phyloP scores from a whole-genome alignment of 2,113 vertebrate species.

The Nannospalax galili region DNA sequence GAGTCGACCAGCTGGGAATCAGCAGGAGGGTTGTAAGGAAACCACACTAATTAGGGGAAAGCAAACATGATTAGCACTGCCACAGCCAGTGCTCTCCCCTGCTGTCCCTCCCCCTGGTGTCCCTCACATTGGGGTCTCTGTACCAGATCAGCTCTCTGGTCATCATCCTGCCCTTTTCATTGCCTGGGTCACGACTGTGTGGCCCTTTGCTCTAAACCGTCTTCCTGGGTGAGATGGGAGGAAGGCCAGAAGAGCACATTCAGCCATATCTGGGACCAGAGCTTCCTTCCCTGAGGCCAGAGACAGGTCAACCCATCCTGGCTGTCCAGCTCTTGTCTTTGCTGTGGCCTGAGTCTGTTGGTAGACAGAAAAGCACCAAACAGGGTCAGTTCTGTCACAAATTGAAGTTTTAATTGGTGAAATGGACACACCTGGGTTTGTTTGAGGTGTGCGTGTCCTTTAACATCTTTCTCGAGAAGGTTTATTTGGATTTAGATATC shows the following conservation, averaged over 20 bases:
- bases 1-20: conserved; percentile 72
- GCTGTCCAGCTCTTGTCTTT: neutral
- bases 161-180: neutral
- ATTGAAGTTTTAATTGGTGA: conserved; percentile 56
- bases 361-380: neutral
- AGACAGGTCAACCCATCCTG: neutral
- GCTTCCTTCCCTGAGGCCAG: neutral
- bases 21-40: conserved; percentile 67
- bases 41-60: conserved; percentile 72
- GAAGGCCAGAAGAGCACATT: conserved; percentile 52
- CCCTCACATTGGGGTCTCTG: neutral
- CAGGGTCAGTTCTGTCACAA: neutral
- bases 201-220: conserved; percentile 60
- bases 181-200: conserved; percentile 51
- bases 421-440: neutral
- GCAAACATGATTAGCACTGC: conserved; percentile 63
- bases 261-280: conserved; percentile 59
- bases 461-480: conserved; percentile 23
- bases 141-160: neutral
- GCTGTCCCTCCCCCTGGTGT: neutral
- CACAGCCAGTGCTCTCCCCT: neutral
- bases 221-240: conserved; percentile 63
- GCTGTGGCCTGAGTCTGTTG: neutral
- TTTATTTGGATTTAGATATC: conserved; percentile 7
- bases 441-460: neutral